Evolutionary conservation across 2,888 invertebrate genomes (phyloP), one percentile per base, ranked within the genome.

Genomic region (Ceramica pisi): DNA sequence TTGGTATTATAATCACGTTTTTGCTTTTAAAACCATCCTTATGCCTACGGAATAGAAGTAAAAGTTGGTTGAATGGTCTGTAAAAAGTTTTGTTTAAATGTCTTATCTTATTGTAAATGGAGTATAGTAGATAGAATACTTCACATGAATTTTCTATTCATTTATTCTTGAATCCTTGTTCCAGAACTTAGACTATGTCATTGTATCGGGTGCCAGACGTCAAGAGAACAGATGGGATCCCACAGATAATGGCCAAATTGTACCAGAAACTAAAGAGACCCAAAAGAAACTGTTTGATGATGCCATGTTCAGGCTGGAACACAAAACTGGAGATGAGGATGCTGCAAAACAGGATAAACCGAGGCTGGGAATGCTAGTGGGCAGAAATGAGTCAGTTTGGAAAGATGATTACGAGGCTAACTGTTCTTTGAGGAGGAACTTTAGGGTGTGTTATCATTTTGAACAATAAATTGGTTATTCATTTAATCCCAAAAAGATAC

Each of bases 181-280:
- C 31, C 92, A 99, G 98, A 99, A 99, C 94, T 96, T 99, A 86
- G 99, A 99, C 92, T 99, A 99, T 96, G 98, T 98, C 0, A 98
- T 99, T 87, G 97, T 99, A 21, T 98, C 98, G 67, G 99, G 99
- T 0, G 99, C 99, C 4, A 96, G 99, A 84, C 96, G 99, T 0
- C 99, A 99, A 93, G 99, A 99, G 92, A 99, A 99, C 92, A 97
- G 99, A 82, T 99, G 99, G 99, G 99, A 99, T 94, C 99, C 99
- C 0, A 97, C 97, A 46, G 98, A 99, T 86, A 99, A 99, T 96
- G 99, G 98, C 61, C 99, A 99, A 91, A 97, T 98, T 71, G 98
- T 98, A 0, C 98, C 98, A 0, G 98, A 98, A 89, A 99, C 99
- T 0, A 99, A 99, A 90, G 98, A 98, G 91, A 97, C 98, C 0